phyloP scores from a whole-genome alignment of 2,113 vertebrate genomes.

The Himantopus leucocephalus region DNA sequence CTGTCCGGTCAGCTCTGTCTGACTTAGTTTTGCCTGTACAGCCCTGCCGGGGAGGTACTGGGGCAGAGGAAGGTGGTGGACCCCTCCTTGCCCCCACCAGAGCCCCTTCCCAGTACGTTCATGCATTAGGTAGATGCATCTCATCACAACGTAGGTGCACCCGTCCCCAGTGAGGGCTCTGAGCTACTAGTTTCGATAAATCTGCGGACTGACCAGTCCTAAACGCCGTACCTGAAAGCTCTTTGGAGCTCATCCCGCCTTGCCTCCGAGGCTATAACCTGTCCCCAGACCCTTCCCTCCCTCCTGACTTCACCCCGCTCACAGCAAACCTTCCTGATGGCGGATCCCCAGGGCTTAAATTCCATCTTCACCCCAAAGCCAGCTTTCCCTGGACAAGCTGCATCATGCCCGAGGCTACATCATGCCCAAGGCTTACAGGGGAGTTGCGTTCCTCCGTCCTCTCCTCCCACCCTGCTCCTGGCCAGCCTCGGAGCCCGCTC shows the following conservation, averaged over 20 bases:
- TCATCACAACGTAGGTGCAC: rapidly evolving
- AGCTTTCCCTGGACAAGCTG: not conserved
- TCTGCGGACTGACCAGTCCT: not conserved
- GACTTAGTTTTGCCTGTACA: not conserved
- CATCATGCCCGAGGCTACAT: not conserved
- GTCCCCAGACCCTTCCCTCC: not conserved
- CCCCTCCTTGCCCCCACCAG: not conserved
- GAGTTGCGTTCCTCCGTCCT: not conserved
- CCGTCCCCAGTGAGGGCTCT: not conserved
- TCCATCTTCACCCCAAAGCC: not conserved
- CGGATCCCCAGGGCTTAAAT: not conserved
- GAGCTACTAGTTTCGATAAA: rapidly evolving
- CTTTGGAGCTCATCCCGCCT: not conserved
- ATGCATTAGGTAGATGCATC: not conserved
- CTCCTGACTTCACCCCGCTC: not conserved
- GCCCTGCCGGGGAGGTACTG: rapidly evolving
- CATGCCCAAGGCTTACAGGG: not conserved
- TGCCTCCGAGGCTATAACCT: not conserved
- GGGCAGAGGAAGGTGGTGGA: not conserved
- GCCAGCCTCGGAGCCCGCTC: not conserved
- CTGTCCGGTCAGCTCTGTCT: not conserved
- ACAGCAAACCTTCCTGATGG: not conserved
- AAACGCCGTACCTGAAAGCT: not conserved
- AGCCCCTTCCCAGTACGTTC: not conserved
- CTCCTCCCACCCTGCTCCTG: not conserved